Percentiles rank a stretch among this genome's conserved stretches.
phyloP scores from a whole-genome alignment of 1,140 invertebrate species.

The Octopus sinensis region DNA sequence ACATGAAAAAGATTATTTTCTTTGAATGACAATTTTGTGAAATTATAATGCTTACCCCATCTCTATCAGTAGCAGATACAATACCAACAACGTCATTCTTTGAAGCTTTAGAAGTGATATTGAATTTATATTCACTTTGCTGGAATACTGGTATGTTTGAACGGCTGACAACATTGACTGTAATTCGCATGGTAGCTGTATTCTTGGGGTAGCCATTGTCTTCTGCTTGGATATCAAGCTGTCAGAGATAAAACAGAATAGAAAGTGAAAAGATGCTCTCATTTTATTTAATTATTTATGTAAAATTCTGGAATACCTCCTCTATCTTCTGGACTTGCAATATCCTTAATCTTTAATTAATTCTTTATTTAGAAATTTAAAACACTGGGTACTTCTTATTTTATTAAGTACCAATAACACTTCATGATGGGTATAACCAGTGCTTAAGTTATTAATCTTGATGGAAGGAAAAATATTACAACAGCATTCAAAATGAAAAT shows the following conservation, averaged over 20 bases:
- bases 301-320: not conserved
- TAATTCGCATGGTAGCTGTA: conserved; percentile 22
- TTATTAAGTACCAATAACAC: too few relatives aligned
- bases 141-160: conserved; percentile 32
- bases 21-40: too few relatives aligned
- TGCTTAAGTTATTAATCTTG: too few relatives aligned
- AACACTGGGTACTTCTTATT: too few relatives aligned
- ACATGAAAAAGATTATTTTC: too few relatives aligned
- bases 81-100: conserved; percentile 25
- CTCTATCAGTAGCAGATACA: conserved; percentile 56
- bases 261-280: not conserved
- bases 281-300: not conserved
- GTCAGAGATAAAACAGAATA: conserved; percentile 15
- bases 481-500: too few relatives aligned
- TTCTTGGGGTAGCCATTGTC: conserved; percentile 30
- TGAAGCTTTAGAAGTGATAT: conserved; percentile 34
- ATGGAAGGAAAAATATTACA: too few relatives aligned
- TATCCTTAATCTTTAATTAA: too few relatives aligned
- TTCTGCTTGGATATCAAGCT: conserved; percentile 27
- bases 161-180: conserved; percentile 34
- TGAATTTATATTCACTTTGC: conserved; percentile 24
- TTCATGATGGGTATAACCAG: too few relatives aligned
- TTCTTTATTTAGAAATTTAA: too few relatives aligned
- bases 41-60: conserved; percentile 53
- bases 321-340: too few relatives aligned